Percentiles rank a stretch among this genome's conserved stretches.
These are phyloP conservation scores for Drosophila quadrilineata DNA, from an alignment of 1,140 invertebrate genomes.

Conservation along the genomic window DNA sequence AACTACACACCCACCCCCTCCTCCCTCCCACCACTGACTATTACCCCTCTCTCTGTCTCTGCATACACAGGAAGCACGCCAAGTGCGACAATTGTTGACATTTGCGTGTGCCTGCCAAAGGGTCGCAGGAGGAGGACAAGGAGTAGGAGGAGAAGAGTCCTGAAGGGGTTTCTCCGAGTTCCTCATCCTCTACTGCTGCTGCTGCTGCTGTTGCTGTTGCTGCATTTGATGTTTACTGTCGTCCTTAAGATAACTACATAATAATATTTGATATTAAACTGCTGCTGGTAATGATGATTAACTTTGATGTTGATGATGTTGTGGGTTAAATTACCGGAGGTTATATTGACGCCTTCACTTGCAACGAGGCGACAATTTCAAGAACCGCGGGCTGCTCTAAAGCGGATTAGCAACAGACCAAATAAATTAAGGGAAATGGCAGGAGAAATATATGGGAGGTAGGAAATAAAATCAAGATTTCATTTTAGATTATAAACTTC, in stretches of 20 bases:
- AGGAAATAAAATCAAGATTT: neutral
- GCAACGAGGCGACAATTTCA: slow-evolving; percentile 57
- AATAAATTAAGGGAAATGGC: neutral
- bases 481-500: too few relatives aligned
- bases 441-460: too few relatives aligned
- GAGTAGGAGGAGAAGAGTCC: too few relatives aligned
- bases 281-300: neutral
- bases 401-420: slow-evolving; percentile 52
- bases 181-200: too few relatives aligned
- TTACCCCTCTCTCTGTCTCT: neutral
- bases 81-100: slow-evolving; percentile 77
- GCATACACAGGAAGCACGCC: slow-evolving; percentile 32
- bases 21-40: neutral
- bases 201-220: too few relatives aligned
- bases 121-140: neutral
- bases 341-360: slow-evolving; percentile 44
- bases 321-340: slow-evolving; percentile 29
- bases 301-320: neutral
- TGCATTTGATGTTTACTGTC: slow-evolving; percentile 44
- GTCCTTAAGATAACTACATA: slow-evolving; percentile 60
- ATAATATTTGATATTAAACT: slow-evolving; percentile 40
- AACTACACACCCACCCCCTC: neutral
- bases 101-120: slow-evolving; percentile 36
- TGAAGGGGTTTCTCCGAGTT: too few relatives aligned
- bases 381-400: slow-evolving; percentile 41